Conservation (phyloP, 2,888 invertebrate genomes). For the Colletes collaris region DNA sequence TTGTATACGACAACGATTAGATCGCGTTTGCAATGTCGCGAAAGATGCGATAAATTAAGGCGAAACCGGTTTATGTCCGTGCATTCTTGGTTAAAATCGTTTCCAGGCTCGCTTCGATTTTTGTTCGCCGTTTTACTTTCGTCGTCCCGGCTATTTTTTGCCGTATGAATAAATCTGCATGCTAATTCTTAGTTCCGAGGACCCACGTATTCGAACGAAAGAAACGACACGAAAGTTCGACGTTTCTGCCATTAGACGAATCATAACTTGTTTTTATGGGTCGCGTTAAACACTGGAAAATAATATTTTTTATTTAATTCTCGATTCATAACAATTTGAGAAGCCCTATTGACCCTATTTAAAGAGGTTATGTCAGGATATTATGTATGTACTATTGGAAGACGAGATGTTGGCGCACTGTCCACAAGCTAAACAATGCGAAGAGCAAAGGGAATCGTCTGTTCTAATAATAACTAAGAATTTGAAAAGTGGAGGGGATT, state of each 20-base stretch:
- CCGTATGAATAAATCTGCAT: slow-evolving; percentile 24
- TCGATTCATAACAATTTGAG: no score
- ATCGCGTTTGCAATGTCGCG: slow-evolving; percentile 14
- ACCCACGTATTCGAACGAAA: neutral
- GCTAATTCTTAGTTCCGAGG: slow-evolving; percentile 11
- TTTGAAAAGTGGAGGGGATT: no score
- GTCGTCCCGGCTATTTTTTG: neutral
- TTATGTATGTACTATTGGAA: no score
- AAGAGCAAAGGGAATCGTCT: no score
- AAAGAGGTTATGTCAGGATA: no score
- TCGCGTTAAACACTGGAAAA: no score
- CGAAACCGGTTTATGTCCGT: slow-evolving; percentile 51
- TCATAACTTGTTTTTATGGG: no score
- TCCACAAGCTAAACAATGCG: no score
- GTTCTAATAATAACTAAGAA: no score
- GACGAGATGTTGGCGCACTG: no score
- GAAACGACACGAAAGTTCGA: neutral
- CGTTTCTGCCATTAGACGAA: neutral
- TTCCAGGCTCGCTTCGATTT: neutral
- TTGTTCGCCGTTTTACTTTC: neutral
- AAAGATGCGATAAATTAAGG: slow-evolving; percentile 39
- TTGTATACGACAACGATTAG: slow-evolving; percentile 27
- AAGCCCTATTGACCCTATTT: no score
- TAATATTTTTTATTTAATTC: no score
- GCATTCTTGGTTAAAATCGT: slow-evolving; percentile 22